Evolutionary conservation across 1,140 invertebrate genomes (phyloP), one percentile per base, ranked within the genome.

Genomic region (Adelges cooleyi): DNA sequence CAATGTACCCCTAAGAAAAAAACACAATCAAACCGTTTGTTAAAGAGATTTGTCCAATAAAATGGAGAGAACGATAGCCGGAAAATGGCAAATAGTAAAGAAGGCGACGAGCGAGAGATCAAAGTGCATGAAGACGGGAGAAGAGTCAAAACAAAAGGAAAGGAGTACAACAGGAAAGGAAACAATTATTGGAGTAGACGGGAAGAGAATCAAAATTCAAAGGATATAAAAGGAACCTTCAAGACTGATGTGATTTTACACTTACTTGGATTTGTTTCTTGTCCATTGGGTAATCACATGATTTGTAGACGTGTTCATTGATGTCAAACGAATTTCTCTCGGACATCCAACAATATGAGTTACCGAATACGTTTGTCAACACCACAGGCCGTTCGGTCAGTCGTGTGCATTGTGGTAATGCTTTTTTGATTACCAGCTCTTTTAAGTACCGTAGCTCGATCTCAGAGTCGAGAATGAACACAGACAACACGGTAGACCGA

Each of bases 391-490:
- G 42, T 46, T 62, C 54, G 8, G 9, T 46, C 42, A 82, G 75
- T 15, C 79, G 73, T 4, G 80, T 79, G 68, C 78, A 81, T 10
- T 77, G 68, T 25, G 75, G 72, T 8, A 82, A 70, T 4, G 82
- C 72, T 13, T 80, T 69, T 5, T 73, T 71, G 17, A 75, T 70
- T 15, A 82, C 66, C 10, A 80, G 69, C 42, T 80, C 75, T 29
- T 73, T 72, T n/a, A 71, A 67, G n/a, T 75, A 70, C 51, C 73
- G 73, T 62, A 81, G 70, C 11, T 75, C 75, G 5, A 73, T 71
- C 52, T 74, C 76, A 10, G 80, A 70, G 52, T 81, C 79, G 29
- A 81, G 71, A 22, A 80, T 70, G 4, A 82, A 72, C 8, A 82
- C 70, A 29, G 75, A 75, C 68, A 81, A 79, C 8, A 76, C 73